A percentile compares a stretch with the other conserved stretches of the same genome.
Evolutionary conservation across 2,113 vertebrate genomes (phyloP).

Genomic region (Progne subis): DNA sequence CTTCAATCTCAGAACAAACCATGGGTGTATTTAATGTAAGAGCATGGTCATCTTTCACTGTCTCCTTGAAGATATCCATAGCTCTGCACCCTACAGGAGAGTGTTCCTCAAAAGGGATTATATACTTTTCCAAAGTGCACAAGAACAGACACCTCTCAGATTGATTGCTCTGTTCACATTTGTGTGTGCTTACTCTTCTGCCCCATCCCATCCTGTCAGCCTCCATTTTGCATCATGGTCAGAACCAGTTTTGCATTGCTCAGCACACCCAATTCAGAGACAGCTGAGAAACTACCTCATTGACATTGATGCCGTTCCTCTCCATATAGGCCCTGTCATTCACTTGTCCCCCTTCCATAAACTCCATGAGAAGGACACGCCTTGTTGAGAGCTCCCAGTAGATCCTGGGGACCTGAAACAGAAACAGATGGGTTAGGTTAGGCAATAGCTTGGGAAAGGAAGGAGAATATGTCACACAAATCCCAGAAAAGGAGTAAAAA

Average conservation of each 20-base stretch:
- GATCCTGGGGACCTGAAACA: slow-evolving; percentile 87
- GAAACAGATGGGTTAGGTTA: not conserved
- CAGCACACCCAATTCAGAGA: not conserved
- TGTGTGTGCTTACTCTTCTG: not conserved
- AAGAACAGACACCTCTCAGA: not conserved
- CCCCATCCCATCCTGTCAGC: not conserved
- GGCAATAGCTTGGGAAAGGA: not conserved
- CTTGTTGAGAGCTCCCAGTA: slow-evolving; percentile 93
- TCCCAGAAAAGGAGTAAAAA: not conserved
- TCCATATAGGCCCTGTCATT: slow-evolving; percentile 92
- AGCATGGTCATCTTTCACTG: not conserved
- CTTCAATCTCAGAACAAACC: not conserved
- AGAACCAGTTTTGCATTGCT: not conserved
- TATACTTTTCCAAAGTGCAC: not conserved
- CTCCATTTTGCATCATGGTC: not conserved
- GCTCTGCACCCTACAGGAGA: not conserved
- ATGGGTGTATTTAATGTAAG: not conserved
- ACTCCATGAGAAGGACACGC: slow-evolving; percentile 95
- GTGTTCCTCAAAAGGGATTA: not conserved
- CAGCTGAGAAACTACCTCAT: slow-evolving; percentile 81
- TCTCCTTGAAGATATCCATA: not conserved
- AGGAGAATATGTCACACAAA: not conserved
- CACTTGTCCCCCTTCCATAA: slow-evolving; percentile 93
- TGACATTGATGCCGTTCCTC: slow-evolving; percentile 85
- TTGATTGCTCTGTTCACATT: not conserved